A percentile compares a stretch with the other conserved stretches of the same genome.
phyloP scores from a whole-genome alignment of 2,888 invertebrate species.

The Sympetrum striolatum region DNA sequence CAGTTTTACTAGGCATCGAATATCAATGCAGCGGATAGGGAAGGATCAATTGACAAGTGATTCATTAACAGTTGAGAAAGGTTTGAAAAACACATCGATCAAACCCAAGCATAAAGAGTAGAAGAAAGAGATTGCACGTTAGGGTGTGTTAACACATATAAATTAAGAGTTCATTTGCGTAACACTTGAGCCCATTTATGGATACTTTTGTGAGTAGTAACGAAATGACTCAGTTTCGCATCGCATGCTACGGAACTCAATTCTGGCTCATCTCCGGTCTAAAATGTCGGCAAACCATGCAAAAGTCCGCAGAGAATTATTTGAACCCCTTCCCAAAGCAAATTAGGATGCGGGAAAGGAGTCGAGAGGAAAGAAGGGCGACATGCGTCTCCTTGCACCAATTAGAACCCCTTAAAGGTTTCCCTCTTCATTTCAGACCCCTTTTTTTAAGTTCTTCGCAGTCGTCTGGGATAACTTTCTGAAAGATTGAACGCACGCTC shows the following conservation, averaged over 20 bases:
- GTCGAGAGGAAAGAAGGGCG: neutral
- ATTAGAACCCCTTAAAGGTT: neutral
- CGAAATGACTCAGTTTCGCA: neutral
- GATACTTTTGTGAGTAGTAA: no score
- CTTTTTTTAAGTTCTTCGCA: neutral
- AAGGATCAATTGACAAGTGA: no score
- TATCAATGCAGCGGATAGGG: no score
- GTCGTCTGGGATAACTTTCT: neutral
- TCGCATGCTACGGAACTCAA: neutral
- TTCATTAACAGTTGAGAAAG: no score
- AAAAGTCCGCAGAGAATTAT: neutral
- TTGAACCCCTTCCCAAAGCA: neutral
- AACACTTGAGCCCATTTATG: no score
- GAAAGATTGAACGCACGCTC: neutral
- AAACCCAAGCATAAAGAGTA: no score
- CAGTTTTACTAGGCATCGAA: no score
- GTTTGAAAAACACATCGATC: no score
- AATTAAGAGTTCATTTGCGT: no score
- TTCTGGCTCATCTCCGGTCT: neutral
- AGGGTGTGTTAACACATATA: no score
- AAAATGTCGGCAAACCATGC: neutral
- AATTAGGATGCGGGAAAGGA: neutral
- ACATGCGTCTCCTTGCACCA: neutral
- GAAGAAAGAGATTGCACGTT: no score
- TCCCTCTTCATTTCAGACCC: neutral